phyloP scores from a whole-genome alignment of 2,888 invertebrate species.

The Dolichopus griseipennis region DNA sequence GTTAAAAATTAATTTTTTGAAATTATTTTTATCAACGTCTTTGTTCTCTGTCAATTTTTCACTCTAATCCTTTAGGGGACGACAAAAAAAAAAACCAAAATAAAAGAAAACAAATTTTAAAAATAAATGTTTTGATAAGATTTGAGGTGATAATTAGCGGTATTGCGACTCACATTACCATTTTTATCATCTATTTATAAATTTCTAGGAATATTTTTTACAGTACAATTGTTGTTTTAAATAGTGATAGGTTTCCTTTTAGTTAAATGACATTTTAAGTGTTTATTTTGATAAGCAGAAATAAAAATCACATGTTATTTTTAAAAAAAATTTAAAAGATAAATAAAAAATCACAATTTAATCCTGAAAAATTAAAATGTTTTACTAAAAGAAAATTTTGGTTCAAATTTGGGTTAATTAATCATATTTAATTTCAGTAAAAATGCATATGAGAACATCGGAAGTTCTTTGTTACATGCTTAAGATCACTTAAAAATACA shows the following conservation, averaged over 20 bases:
- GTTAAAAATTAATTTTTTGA: background rate
- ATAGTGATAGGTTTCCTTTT: background rate
- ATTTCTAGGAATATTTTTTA: background rate
- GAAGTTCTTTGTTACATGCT: too few relatives aligned
- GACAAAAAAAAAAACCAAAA: background rate
- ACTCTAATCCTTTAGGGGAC: background rate
- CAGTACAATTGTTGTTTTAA: too few relatives aligned
- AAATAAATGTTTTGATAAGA: background rate
- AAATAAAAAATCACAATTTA: too few relatives aligned
- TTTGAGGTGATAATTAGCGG: slow-evolving; percentile 4
- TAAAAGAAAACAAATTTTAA: background rate
- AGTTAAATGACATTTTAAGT: background rate
- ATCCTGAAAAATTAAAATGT: too few relatives aligned
- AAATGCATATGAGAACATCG: too few relatives aligned
- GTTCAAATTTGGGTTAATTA: too few relatives aligned
- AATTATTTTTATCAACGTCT: background rate
- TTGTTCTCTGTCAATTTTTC: background rate
- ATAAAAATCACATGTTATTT: background rate
- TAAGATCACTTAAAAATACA: too few relatives aligned
- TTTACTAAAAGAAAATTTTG: too few relatives aligned
- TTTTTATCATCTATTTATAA: background rate
- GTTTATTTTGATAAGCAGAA: background rate
- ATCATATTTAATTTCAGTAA: too few relatives aligned
- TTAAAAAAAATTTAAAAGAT: too few relatives aligned
- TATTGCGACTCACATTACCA: background rate